Evolutionary conservation across 2,888 invertebrate species (phyloP).

Genomic region (Tachina grossa): DNA sequence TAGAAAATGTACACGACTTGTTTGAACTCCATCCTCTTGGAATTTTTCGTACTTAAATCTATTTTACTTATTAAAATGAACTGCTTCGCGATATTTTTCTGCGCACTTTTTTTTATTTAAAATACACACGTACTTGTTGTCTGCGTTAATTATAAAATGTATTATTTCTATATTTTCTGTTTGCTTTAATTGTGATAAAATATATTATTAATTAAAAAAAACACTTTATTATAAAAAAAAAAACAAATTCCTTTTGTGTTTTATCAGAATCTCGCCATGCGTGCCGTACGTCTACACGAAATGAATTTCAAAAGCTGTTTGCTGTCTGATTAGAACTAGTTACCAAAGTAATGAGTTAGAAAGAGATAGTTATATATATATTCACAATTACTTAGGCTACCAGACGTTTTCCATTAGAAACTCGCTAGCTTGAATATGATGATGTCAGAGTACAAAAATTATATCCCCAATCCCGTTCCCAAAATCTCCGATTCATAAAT

Average conservation of each 20-base stretch:
- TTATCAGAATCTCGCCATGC: slow-evolving; percentile 26
- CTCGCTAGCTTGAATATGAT: not conserved
- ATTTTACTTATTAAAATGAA: slow-evolving; percentile 20
- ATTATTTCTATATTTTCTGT: slow-evolving; percentile 13
- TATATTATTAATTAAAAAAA: slow-evolving; percentile 43
- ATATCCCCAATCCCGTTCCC: too few relatives aligned
- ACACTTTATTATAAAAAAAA: slow-evolving; percentile 31
- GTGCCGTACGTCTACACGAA: slow-evolving; percentile 57
- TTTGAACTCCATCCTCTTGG: slow-evolving; percentile 63
- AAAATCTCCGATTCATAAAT: too few relatives aligned
- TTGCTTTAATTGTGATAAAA: slow-evolving; percentile 31
- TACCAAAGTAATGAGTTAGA: slow-evolving; percentile 16
- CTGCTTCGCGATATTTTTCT: slow-evolving; percentile 29
- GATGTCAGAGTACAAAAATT: not conserved
- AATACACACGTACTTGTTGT: not conserved
- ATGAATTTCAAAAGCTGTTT: slow-evolving; percentile 64
- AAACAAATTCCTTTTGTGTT: slow-evolving; percentile 36
- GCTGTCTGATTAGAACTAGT: slow-evolving; percentile 45
- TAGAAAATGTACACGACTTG: slow-evolving; percentile 29
- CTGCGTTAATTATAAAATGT: slow-evolving; percentile 20
- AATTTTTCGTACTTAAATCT: slow-evolving; percentile 53
- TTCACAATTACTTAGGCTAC: not conserved
- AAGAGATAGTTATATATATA: slow-evolving; percentile 13
- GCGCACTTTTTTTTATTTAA: slow-evolving; percentile 25
- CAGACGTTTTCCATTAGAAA: not conserved